Evolutionary conservation across 2,888 invertebrate genomes (phyloP).

Genomic region (Teleogryllus oceanicus): DNA sequence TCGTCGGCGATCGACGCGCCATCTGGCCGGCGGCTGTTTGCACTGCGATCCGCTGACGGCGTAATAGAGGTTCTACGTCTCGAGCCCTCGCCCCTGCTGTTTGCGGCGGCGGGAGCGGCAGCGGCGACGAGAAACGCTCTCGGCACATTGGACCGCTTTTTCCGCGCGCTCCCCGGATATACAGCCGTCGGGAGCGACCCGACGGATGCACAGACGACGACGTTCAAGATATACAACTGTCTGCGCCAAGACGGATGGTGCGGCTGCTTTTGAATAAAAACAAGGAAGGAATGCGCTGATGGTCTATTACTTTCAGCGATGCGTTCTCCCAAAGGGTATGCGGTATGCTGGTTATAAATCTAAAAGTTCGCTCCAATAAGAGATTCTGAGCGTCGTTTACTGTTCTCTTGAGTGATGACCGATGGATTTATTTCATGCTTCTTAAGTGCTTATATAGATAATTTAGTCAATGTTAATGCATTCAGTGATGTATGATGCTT

Average conservation of each 20-base stretch:
- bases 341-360: neutral
- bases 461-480: no score
- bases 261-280: neutral
- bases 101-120: no score
- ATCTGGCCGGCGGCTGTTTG: slow-evolving; percentile 6
- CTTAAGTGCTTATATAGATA: no score
- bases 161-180: neutral
- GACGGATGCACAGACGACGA: neutral
- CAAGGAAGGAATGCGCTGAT: neutral
- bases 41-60: slow-evolving; percentile 8
- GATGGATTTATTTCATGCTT: no score
- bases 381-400: no score
- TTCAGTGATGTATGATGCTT: no score
- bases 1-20: neutral
- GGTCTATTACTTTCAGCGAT: neutral
- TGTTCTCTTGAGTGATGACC: no score
- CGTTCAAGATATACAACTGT: neutral
- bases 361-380: neutral
- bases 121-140: neutral
- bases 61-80: neutral
- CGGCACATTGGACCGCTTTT: neutral
- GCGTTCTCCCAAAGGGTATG: slow-evolving; percentile 7
- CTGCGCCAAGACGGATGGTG: neutral
- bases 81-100: no score
- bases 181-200: neutral